Conservation (phyloP, 2,113 vertebrate species). For the Corynorhinus townsendii region DNA sequence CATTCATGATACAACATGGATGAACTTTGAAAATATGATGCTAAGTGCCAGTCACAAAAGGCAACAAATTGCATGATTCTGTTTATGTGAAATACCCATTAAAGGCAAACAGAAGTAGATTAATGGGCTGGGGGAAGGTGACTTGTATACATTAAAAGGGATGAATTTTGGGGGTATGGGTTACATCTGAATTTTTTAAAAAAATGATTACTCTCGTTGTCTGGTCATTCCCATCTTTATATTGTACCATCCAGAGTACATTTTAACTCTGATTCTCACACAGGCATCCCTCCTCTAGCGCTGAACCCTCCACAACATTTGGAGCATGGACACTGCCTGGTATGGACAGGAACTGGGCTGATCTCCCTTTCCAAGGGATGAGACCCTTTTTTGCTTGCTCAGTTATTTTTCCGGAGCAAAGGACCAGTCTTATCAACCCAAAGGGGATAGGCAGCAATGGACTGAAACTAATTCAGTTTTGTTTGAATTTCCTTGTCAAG, state of each 20-base stretch:
- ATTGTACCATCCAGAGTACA: not conserved
- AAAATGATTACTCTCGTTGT: not conserved
- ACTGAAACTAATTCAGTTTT: conserved; percentile 67
- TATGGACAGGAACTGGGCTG: not conserved
- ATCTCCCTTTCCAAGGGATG: not conserved
- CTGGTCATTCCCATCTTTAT: not conserved
- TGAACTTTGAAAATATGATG: not conserved
- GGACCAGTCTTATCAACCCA: conserved; percentile 26
- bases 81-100: not conserved
- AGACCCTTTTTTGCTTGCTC: not conserved
- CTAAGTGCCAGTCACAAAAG: not conserved
- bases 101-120: not conserved
- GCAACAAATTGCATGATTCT: not conserved
- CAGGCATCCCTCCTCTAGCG: not conserved
- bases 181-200: not conserved
- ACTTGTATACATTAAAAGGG: not conserved
- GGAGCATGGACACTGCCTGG: not conserved
- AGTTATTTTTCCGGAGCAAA: conserved; percentile 29
- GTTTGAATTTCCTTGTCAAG: conserved; percentile 73
- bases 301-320: not conserved
- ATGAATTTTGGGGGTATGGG: not conserved
- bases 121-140: not conserved
- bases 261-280: not conserved
- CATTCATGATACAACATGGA: not conserved
- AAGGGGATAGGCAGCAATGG: conserved; percentile 44